Evolutionary conservation across 2,888 invertebrate species (phyloP).

Genomic region (Troglohyphantes excavatus): DNA sequence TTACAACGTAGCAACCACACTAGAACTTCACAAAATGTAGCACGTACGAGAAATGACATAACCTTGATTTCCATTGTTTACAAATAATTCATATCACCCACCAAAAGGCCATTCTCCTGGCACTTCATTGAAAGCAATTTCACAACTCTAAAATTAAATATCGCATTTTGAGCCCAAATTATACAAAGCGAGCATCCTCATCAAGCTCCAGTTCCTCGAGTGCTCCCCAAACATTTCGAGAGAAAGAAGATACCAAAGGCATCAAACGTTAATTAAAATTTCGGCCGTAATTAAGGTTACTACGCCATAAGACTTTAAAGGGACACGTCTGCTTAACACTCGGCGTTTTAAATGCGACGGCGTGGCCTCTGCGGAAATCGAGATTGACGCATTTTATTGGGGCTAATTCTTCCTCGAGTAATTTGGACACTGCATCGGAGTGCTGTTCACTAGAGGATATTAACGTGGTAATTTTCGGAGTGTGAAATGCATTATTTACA

Average conservation of each 20-base stretch:
- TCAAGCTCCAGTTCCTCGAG: constrained; percentile 10
- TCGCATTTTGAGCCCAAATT: not conserved
- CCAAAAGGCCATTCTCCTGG: not conserved
- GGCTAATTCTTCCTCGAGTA: not conserved
- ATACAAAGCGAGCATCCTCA: constrained; percentile 6
- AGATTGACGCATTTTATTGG: not conserved
- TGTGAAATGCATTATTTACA: too few species aligned
- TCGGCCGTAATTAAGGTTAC: constrained; percentile 64
- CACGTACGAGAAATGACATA: too few species aligned
- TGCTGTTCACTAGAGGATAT: not conserved
- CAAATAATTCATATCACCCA: too few species aligned
- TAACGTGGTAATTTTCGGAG: not conserved
- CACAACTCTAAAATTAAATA: constrained; percentile 6
- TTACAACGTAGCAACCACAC: too few species aligned
- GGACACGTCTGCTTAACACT: constrained; percentile 22
- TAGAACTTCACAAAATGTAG: too few species aligned
- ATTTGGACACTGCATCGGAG: not conserved
- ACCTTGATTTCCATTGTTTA: too few species aligned
- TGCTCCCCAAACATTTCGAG: not conserved
- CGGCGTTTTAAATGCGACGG: not conserved
- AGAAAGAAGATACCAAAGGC: constrained; percentile 32
- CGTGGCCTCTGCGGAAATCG: not conserved
- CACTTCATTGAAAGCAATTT: not conserved
- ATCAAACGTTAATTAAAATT: constrained; percentile 73
- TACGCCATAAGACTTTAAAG: constrained; percentile 47